A percentile compares a stretch with the other conserved stretches of the same genome.
These are phyloP conservation scores for Sphaerodactylus townsendi DNA, from an alignment of 2,113 vertebrate genomes.

Conservation along the genomic window DNA sequence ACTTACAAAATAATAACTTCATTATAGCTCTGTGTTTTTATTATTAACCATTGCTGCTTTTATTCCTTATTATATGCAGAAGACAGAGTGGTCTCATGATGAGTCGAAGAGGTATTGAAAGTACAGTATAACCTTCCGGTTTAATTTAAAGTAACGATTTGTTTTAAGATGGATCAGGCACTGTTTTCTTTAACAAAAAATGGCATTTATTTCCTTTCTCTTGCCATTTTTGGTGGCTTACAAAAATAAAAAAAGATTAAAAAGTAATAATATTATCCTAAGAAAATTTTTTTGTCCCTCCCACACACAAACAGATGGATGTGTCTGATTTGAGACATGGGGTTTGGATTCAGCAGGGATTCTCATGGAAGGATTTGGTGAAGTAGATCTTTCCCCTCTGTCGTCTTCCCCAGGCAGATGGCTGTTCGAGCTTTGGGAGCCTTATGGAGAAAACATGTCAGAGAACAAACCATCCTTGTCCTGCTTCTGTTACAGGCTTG, in stretches of 20 bases:
- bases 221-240: background rate
- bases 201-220: background rate
- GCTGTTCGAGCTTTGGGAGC: no score
- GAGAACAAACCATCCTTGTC: no score
- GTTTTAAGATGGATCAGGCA: background rate
- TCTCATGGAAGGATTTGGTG: no score
- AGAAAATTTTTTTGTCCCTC: background rate
- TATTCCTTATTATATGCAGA: background rate
- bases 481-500: no score
- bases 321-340: no score
- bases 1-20: background rate
- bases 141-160: background rate
- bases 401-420: no score
- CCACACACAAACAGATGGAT: no score
- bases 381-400: no score
- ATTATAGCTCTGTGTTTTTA: background rate
- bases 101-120: background rate
- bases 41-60: background rate
- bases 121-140: background rate
- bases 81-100: background rate
- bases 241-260: no score
- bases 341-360: no score
- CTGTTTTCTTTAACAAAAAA: background rate
- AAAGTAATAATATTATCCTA: background rate
- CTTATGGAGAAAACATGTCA: no score